Base-by-base conservation (phyloP, 2,888 invertebrate species). In the Autographa pulchrina region DNA sequence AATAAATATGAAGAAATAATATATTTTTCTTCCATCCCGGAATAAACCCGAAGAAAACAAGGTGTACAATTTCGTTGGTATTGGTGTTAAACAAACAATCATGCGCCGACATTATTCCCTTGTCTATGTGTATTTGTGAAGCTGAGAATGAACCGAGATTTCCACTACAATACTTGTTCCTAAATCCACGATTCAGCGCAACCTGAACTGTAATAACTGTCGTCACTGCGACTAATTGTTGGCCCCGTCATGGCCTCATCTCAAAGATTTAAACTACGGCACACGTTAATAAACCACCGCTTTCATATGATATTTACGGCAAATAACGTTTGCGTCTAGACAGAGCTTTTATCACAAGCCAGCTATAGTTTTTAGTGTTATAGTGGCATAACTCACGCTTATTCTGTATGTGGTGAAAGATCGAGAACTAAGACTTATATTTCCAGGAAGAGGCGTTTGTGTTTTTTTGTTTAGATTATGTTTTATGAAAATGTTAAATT, bases 251-350 rank as follows among this genome's bases (percentile, higher is more conserved):
- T 70, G 63, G 65, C 48, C 38, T 58, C 64, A 59, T 52, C 20
- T 6, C 20, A 20, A 25, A 61, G 65, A 72, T 63, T 68, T 65
- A 41, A 75, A 66, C 38, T 66, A 35, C 25, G 65, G n/a, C 74
- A 73, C 72, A 75, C 69, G 69, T 73, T 71, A 66, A 65, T 72
- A 62, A 73, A 72, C 68, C 68, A 52, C 66, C 65, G 65, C 71
- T 76, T 76, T 77, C 64, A 78, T 67, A 59, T 71, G 31, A 68
- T 76, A 74, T 77, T 77, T 68, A 72, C 60, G 62, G 74, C 35
- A 58, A 70, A 69, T 78, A 71, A 64, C 48, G 66, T 69, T 56
- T 77, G 64, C 48, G 81, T 82, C 80, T 82, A 82, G 80, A 82
- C 82, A 65, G 52, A 67, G 70, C 71, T 72, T 80, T 74, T 77